Evolutionary conservation across 2,113 vertebrate species (phyloP), one percentile per base, ranked within the genome.

Genomic region (Periophthalmus modestus): DNA sequence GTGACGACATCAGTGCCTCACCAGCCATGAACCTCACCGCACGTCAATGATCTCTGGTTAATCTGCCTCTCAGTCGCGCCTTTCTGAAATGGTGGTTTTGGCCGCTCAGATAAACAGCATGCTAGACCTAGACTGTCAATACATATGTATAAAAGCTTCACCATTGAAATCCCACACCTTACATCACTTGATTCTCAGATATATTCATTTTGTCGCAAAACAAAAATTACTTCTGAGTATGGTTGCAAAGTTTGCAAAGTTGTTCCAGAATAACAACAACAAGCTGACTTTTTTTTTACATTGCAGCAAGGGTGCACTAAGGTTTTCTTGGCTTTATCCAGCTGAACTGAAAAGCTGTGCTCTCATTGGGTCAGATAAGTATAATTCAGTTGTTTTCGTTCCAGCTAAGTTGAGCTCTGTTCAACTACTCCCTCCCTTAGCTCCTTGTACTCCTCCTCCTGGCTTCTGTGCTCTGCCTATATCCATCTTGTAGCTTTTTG

Each of bases 401-500:
- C 63, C 76, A 58, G 46, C 28, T 69, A 79, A 71, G 50, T 82
- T 74, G 71, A 82, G 77, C 66, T 69, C 65, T 77, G 72, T 81
- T 72, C 67, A 69, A 68, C 66, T 71, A 80, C 23, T 73, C 39
- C 33, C 50, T 76, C 71, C 73, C 48, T 59, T 52, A 23, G 75
- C 59, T 79, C 71, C 74, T 79, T 73, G 52, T 61, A 58, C 77
- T 77, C 75, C 76, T 71, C 70, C 74, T 85, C 69, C 82, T 78
- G 68, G 77, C 84, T 66, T 63, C 81, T 75, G 55, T 69, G 62
- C 80, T 78, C 58, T 67, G n/a, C 62, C 73, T 75, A 63, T 66
- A 82, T 86, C 83, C 73, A 82, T 90, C 77, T 85, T 84, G 62
- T 82, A 82, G 63, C 76, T 69, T 75, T 84, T 77, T 81, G 80